Evolutionary conservation across 1,140 invertebrate genomes (phyloP).

Genomic region (Pogonomyrmex barbatus): DNA sequence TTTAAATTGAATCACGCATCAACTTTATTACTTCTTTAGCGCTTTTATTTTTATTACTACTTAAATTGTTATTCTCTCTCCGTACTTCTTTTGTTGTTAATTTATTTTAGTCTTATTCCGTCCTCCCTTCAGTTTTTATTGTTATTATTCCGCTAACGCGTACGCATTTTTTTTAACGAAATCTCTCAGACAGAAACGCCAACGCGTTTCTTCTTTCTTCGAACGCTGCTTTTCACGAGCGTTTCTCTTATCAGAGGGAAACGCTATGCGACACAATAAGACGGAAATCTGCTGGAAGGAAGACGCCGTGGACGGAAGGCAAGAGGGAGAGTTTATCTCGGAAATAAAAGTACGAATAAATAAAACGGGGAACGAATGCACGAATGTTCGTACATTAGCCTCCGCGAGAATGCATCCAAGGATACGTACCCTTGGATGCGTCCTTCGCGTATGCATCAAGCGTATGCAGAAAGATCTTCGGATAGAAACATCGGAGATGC

Average conservation of each 20-base stretch:
- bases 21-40: not conserved
- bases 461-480: slow-evolving; percentile 43
- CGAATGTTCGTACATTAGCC: slow-evolving; percentile 62
- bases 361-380: slow-evolving; percentile 54
- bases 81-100: not conserved
- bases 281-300: slow-evolving; percentile 77
- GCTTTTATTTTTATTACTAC: not conserved
- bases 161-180: slow-evolving; percentile 50
- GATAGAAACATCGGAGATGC: slow-evolving; percentile 2
- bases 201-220: slow-evolving; percentile 33
- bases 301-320: slow-evolving; percentile 70
- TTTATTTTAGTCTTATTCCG: too few relatives aligned
- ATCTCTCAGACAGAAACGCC: slow-evolving; percentile 48
- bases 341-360: slow-evolving; percentile 72
- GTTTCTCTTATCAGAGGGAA: slow-evolving; percentile 70
- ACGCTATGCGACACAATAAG: slow-evolving; percentile 73
- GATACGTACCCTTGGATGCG: slow-evolving; percentile 41
- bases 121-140: not conserved
- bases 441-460: slow-evolving; percentile 40
- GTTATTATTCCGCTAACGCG: slow-evolving; percentile 17
- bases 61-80: not conserved
- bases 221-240: slow-evolving; percentile 60
- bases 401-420: slow-evolving; percentile 57
- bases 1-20: not conserved
- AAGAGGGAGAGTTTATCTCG: slow-evolving; percentile 67